A percentile compares a stretch with the other conserved stretches of the same genome.
Evolutionary conservation across 2,888 invertebrate genomes (phyloP).

Genomic region (Diachrysia chrysitis): DNA sequence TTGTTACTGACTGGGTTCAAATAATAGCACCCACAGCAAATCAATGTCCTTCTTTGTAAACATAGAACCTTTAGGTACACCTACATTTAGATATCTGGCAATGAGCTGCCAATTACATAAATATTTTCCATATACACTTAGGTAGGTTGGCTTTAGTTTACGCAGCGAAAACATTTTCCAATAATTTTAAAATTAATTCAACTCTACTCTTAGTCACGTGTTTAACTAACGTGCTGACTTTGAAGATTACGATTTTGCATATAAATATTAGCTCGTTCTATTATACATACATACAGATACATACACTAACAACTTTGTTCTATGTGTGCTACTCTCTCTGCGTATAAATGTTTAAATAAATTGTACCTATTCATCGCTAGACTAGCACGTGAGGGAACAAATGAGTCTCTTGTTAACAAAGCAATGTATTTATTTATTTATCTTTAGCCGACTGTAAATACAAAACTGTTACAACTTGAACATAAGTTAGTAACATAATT

Average conservation of each 20-base stretch:
- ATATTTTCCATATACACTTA: too few species aligned
- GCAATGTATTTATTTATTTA: not conserved
- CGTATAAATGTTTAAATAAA: not conserved
- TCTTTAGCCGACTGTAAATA: not conserved
- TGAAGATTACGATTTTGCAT: conserved; percentile 48
- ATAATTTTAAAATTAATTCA: conserved; percentile 28
- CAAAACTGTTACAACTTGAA: not conserved
- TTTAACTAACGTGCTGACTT: conserved; percentile 36
- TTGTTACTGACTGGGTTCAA: not conserved
- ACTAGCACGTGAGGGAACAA: not conserved
- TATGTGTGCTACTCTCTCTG: conserved; percentile 9
- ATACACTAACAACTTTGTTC: conserved; percentile 12
- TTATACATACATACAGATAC: not conserved
- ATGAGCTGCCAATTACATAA: not conserved
- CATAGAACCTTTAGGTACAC: not conserved
- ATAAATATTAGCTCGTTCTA: conserved; percentile 35
- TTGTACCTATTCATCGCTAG: not conserved
- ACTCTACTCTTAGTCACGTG: conserved; percentile 43
- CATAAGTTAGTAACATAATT: conserved; percentile 15
- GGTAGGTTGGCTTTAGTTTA: too few species aligned
- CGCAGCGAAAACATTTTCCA: conserved; percentile 10
- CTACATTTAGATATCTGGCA: not conserved
- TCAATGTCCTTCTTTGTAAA: conserved; percentile 2
- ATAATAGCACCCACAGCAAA: conserved; percentile 1
- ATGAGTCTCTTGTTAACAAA: not conserved